phyloP scores from a whole-genome alignment of 2,113 vertebrate species.

The Gopherus flavomarginatus region DNA sequence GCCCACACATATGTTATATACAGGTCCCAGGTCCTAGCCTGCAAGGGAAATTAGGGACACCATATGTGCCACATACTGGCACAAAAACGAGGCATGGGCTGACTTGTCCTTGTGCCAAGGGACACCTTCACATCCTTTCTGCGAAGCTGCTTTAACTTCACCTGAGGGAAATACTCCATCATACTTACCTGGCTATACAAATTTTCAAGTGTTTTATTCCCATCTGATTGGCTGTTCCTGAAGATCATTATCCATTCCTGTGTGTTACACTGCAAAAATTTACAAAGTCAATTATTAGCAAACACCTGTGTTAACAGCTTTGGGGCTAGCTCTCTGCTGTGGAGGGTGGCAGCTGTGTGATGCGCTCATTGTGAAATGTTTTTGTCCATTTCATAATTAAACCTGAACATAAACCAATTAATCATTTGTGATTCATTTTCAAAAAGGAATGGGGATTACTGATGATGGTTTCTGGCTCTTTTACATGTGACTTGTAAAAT shows the following conservation, averaged over 20 bases:
- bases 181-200: not conserved
- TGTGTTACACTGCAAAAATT: not conserved
- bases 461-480: not conserved
- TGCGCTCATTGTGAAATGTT: not conserved
- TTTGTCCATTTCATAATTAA: not conserved
- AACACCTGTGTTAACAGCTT: not conserved
- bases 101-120: not conserved
- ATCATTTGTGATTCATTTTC: not conserved
- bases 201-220: not conserved
- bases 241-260: not conserved
- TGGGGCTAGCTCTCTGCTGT: not conserved
- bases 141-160: not conserved
- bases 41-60: not conserved
- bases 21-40: not conserved
- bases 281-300: not conserved
- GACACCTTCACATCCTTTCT: not conserved
- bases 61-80: not conserved
- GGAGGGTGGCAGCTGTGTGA: not conserved
- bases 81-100: not conserved
- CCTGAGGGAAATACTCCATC: not conserved
- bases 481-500: not conserved
- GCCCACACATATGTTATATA: not conserved
- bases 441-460: not conserved
- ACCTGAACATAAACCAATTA: not conserved
- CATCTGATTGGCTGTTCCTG: not conserved